Conservation (phyloP, 2,888 invertebrate species). For the Linhomoeus sp. region DNA sequence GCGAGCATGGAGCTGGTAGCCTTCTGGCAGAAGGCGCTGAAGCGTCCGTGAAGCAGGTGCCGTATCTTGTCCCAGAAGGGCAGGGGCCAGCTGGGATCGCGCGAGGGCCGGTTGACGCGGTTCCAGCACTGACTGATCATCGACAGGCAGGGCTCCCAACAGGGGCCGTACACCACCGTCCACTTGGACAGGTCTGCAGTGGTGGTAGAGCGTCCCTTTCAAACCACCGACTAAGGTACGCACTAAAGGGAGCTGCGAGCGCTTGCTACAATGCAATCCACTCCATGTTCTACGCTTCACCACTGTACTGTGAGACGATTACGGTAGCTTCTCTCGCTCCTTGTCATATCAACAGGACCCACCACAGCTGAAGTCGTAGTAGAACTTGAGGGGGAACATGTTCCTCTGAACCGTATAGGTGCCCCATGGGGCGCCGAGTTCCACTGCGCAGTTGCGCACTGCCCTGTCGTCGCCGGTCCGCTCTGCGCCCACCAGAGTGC, state of each 20-base stretch:
- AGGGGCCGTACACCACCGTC: slow-evolving; percentile 87
- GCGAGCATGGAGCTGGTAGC: slow-evolving; percentile 69
- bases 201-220: not conserved
- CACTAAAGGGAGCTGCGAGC: no score
- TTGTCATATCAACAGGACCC: no score
- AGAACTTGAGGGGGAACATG: slow-evolving; percentile 87
- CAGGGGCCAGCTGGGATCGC: slow-evolving; percentile 75
- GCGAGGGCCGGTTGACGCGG: slow-evolving; percentile 40
- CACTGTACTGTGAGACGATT: no score
- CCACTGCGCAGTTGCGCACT: slow-evolving; percentile 33
- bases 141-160: slow-evolving; percentile 93
- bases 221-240: not conserved
- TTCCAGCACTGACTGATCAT: slow-evolving; percentile 25
- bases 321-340: no score
- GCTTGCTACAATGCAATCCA: no score
- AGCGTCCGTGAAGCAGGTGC: slow-evolving; percentile 59
- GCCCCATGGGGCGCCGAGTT: slow-evolving; percentile 67
- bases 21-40: slow-evolving; percentile 66
- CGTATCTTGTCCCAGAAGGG: slow-evolving; percentile 89
- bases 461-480: slow-evolving; percentile 4
- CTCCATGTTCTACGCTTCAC: no score
- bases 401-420: slow-evolving; percentile 54
- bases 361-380: slow-evolving; percentile 54
- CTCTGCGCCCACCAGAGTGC: slow-evolving; percentile 35
- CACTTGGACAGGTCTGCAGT: slow-evolving; percentile 36